Evolutionary conservation across 2,888 invertebrate species (phyloP).

Genomic region (Beris chalybata): DNA sequence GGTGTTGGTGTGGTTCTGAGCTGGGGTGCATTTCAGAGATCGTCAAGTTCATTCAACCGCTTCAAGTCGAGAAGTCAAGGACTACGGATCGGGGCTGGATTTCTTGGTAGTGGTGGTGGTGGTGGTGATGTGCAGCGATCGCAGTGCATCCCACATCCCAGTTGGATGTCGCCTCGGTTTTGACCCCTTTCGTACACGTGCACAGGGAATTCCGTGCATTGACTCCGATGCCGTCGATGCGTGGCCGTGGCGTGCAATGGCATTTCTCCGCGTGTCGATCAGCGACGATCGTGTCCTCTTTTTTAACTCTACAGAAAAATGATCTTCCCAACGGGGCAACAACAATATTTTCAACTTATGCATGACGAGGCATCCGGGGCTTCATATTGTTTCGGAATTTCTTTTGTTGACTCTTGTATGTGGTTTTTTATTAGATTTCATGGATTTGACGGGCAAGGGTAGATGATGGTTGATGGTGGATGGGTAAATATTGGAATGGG

Average conservation of each 20-base stretch:
- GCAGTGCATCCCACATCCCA: not conserved
- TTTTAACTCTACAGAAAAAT: too few species aligned
- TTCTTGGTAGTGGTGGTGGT: not conserved
- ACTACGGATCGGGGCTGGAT: conserved; percentile 11
- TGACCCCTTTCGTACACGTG: conserved; percentile 20
- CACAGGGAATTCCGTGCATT: conserved; percentile 25
- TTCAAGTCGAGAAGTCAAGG: conserved; percentile 10
- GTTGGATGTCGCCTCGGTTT: not conserved
- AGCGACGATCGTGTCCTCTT: not conserved
- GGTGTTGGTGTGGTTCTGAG: conserved; percentile 14
- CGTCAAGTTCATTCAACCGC: conserved; percentile 24
- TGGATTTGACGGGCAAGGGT: too few species aligned
- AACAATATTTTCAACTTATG: too few species aligned
- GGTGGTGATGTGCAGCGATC: not conserved
- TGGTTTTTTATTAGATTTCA: too few species aligned
- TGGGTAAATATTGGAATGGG: too few species aligned
- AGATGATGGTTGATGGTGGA: too few species aligned
- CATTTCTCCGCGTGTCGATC: conserved; percentile 29
- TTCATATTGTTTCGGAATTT: too few species aligned
- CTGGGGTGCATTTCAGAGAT: conserved; percentile 24
- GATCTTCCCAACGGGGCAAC: too few species aligned
- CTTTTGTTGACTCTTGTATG: too few species aligned
- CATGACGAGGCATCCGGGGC: too few species aligned
- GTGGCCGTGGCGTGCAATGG: conserved; percentile 16
- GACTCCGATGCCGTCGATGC: conserved; percentile 20